Percentiles rank a stretch among this genome's conserved stretches.
Conservation (phyloP, 2,797 vertebrate genomes). For the Picus viridis region DNA sequence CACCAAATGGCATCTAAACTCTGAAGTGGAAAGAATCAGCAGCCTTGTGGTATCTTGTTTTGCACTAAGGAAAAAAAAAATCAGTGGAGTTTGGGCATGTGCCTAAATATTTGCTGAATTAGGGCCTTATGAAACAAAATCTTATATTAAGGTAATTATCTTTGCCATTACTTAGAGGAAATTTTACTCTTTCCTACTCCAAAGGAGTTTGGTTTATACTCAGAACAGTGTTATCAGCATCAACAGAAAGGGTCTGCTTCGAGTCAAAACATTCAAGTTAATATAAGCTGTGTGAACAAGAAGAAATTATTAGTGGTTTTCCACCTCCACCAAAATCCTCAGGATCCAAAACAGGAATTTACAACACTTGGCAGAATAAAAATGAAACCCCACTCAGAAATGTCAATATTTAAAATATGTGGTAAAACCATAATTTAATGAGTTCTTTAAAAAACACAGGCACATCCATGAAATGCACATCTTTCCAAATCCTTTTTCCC, state of each 20-base stretch:
- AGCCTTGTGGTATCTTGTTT: not conserved
- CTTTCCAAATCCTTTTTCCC: not conserved
- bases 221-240: slow-evolving; percentile 4
- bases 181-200: not conserved
- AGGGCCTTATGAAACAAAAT: slow-evolving; percentile 16
- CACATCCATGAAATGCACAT: not conserved
- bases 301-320: slow-evolving; percentile 67
- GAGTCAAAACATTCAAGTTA: slow-evolving; percentile 24
- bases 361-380: slow-evolving; percentile 57
- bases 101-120: not conserved
- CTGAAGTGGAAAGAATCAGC: not conserved
- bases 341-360: slow-evolving; percentile 60
- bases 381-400: slow-evolving; percentile 65
- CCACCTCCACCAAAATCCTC: slow-evolving; percentile 53
- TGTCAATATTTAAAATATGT: slow-evolving; percentile 62
- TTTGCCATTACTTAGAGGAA: not conserved
- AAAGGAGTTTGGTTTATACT: not conserved
- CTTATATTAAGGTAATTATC: not conserved
- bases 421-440: slow-evolving; percentile 42
- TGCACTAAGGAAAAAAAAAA: not conserved
- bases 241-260: not conserved
- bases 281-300: slow-evolving; percentile 7
- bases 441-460: slow-evolving; percentile 36
- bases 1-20: not conserved
- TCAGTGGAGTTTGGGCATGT: not conserved